Conservation (phyloP, 2,113 vertebrate genomes). For the Myotis davidii region DNA sequence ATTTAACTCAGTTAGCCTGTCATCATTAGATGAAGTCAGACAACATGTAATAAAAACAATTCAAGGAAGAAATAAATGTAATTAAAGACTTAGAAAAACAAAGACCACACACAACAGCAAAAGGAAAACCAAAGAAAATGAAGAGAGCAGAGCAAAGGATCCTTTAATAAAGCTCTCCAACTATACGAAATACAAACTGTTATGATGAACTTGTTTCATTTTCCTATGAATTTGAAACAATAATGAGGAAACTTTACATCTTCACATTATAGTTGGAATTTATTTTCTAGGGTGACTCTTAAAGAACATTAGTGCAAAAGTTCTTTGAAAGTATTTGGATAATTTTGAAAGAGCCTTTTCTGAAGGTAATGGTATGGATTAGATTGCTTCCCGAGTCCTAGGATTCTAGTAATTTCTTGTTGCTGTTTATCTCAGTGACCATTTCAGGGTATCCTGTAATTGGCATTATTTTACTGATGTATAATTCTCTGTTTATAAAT, state of each 20-base stretch:
- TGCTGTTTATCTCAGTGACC: not conserved
- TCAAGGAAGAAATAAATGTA: slow-evolving; percentile 46
- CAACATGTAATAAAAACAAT: not conserved
- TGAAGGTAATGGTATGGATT: not conserved
- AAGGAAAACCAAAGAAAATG: slow-evolving; percentile 18
- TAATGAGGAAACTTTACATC: not conserved
- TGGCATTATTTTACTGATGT: not conserved
- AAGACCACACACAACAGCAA: not conserved
- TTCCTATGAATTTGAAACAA: not conserved
- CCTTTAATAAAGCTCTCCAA: not conserved
- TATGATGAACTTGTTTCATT: not conserved
- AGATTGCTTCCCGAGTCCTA: not conserved
- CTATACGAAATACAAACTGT: not conserved
- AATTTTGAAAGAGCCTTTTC: slow-evolving; percentile 46
- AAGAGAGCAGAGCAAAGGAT: not conserved
- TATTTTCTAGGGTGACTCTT: slow-evolving; percentile 1
- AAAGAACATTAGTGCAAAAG: not conserved
- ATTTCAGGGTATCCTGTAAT: slow-evolving; percentile 17
- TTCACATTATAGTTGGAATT: not conserved
- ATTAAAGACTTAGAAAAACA: not conserved
- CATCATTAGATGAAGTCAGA: slow-evolving; percentile 28
- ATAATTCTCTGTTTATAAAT: slow-evolving; percentile 15
- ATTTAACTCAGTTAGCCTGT: slow-evolving; percentile 23
- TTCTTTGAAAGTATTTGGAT: slow-evolving; percentile 10
- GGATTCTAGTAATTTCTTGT: not conserved